phyloP scores from a whole-genome alignment of 2,888 invertebrate genomes.

The Cheilosia variabilis region DNA sequence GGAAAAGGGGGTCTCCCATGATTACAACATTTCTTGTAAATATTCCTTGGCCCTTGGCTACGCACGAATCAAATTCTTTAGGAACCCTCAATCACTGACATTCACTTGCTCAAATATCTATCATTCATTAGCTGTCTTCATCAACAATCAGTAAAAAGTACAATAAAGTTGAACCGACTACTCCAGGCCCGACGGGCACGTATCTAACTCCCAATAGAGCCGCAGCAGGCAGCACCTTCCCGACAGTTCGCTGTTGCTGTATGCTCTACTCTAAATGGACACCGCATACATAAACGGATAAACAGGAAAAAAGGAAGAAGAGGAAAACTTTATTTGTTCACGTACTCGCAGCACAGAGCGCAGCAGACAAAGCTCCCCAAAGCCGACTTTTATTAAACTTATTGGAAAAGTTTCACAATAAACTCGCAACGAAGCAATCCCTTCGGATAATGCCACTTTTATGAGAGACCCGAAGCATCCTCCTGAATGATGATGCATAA shows the following conservation, averaged over 20 bases:
- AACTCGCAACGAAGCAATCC: conserved; percentile 76
- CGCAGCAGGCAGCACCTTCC: neutral
- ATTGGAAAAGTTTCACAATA: conserved; percentile 75
- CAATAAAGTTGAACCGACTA: conserved; percentile 60
- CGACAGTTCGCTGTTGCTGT: neutral
- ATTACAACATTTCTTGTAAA: neutral
- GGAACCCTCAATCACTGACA: conserved; percentile 4
- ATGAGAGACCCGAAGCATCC: conserved; percentile 70
- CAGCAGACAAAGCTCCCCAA: conserved; percentile 63
- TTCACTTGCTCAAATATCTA: too few relatives aligned
- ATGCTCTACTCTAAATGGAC: conserved; percentile 61
- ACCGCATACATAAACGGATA: conserved; percentile 45
- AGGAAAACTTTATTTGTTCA: conserved; percentile 69
- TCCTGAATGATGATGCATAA: conserved; percentile 67
- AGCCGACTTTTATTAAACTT: conserved; percentile 76
- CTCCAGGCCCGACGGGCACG: conserved; percentile 36
- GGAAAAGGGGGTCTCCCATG: too few relatives aligned
- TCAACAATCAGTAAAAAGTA: conserved; percentile 13
- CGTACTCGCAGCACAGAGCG: conserved; percentile 57
- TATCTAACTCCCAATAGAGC: conserved; percentile 16
- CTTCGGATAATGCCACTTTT: conserved; percentile 75
- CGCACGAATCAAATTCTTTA: neutral
- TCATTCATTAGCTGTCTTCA: neutral
- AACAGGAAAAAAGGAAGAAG: conserved; percentile 43
- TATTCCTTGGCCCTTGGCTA: too few relatives aligned